These are phyloP conservation scores for Drosophila asahinai DNA, from an alignment of 1,140 invertebrate species.

Conservation along the genomic window DNA sequence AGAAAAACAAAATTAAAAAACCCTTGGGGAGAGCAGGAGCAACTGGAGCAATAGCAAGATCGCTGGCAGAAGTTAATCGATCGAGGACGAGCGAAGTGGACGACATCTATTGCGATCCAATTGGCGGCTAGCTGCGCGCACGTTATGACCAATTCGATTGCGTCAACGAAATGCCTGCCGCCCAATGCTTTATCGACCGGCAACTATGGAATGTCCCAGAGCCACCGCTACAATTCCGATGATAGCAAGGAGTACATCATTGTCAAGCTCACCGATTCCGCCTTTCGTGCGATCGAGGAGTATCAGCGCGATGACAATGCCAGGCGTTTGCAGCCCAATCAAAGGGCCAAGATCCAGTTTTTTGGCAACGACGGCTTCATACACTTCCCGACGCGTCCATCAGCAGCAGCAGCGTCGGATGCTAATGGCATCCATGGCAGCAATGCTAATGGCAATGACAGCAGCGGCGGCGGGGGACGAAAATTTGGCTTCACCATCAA, in stretches of 20 bases:
- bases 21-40: neutral
- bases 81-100: conserved; percentile 1
- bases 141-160: conserved; percentile 86
- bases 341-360: conserved; percentile 77
- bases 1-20: neutral
- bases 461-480: conserved; percentile 37
- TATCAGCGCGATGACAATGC: conserved; percentile 90
- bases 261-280: conserved; percentile 97
- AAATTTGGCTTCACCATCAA: conserved; percentile 83
- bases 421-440: conserved; percentile 44
- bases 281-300: conserved; percentile 95
- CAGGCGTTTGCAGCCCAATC: conserved; percentile 87
- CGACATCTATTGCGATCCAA: conserved; percentile 35
- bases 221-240: conserved; percentile 90
- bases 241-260: conserved; percentile 96
- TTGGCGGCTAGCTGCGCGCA: conserved; percentile 61
- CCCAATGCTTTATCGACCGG: conserved; percentile 92
- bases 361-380: conserved; percentile 77
- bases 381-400: conserved; percentile 73
- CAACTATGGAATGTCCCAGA: conserved; percentile 97
- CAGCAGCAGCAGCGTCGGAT: conserved; percentile 44
- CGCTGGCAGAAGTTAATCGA: neutral
- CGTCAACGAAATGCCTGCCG: conserved; percentile 93
- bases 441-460: conserved; percentile 52
- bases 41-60: conserved; percentile 5